Base-by-base conservation (phyloP, 2,888 invertebrate species). In the Stenurella melanura region DNA sequence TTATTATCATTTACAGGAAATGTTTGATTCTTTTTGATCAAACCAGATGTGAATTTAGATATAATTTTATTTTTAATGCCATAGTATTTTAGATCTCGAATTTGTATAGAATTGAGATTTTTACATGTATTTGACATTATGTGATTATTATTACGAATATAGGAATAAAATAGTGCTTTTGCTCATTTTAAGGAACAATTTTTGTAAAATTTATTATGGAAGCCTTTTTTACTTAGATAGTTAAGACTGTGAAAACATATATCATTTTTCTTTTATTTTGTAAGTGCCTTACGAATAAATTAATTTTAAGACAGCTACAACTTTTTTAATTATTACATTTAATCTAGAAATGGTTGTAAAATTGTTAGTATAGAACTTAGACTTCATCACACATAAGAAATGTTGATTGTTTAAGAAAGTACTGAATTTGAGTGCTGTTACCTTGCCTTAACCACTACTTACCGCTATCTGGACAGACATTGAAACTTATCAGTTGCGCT, bases 221-320 rank as follows among this genome's bases (percentile, higher is more conserved):
- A 26, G 11, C 61, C 19, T 61, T 63, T 71, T 61, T 54, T 26
- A 57, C 9, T 61, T 67, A 71, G 67, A 70, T 71, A 71, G 63
- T 50, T 67, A 72, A 77, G 77, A 77, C 77, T 77, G 74, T 74
- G 57, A 56, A 75, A 63, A 7, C 58, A 42, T 57, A 56, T 56
- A 64, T 72, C 30, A 34, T 56, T 61, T 18, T 63, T 67, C 42
- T 66, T 71, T 21, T 60, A 68, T 30, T 30, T 18, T 54, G 10
- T 67, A 61, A 68, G 17, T 58, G 72, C 61, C 56, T 72, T 72
- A 26, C 2, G 64, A 72, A 72, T 72, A 63, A 61, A 64, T 54
- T 26, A 17, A 18, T 60, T 64, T 72, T 58, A 64, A 64, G 15
- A 34, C 0, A 34, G 30, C 6, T 34, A 34, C 0, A 9, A 5